Base-by-base conservation (phyloP, 2,113 vertebrate genomes). In the Hyaena hyaena region DNA sequence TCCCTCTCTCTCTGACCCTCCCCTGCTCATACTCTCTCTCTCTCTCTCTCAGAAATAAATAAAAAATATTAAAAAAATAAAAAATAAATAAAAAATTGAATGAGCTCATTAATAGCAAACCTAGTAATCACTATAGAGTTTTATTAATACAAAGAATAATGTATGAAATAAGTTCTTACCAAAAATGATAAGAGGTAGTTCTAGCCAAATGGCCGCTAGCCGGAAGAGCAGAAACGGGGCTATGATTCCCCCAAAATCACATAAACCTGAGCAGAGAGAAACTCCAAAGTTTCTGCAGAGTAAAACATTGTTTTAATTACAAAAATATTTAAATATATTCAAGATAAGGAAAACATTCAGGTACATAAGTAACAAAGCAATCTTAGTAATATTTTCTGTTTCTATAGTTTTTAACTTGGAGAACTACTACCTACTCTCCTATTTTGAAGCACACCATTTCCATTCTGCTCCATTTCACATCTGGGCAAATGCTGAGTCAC, bases 181-280 rank as follows among this genome's bases (percentile, higher is more conserved):
- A 48, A 99, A 99, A 98, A 99, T 99, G 96, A 99, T 99, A 17
- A 99, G 99, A 68, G 99, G 99, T 95, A 99, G 98, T 73, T 99
- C 99, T 50, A 99, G 97, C 99, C 99, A 99, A 98, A 99, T 10
- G 24, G 97, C 99, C 19, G 99, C 99, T 26, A 99, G 98, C 53
- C 99, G 99, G 96, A 99, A 99, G 92, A 99, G 99, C 87, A 99
- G 98, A 98, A 99, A 99, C 0, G 99, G 99, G 58, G 99, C 98
- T 50, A 99, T 97, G 80, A 99, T 99, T 2, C 99, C 99, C 58
- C 99, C 99, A 1, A 99, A 63, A 74, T 99, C 99, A 97, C 99
- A 99, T 77, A 99, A 84, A 4, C 99, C 99, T 0, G 99, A 99
- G 87, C 99, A 99, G n/a, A 99, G 98, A 0, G 99, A 99, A 96